These are phyloP conservation scores for Agrilus biguttatus DNA, from an alignment of 2,888 invertebrate genomes.

Conservation along the genomic window DNA sequence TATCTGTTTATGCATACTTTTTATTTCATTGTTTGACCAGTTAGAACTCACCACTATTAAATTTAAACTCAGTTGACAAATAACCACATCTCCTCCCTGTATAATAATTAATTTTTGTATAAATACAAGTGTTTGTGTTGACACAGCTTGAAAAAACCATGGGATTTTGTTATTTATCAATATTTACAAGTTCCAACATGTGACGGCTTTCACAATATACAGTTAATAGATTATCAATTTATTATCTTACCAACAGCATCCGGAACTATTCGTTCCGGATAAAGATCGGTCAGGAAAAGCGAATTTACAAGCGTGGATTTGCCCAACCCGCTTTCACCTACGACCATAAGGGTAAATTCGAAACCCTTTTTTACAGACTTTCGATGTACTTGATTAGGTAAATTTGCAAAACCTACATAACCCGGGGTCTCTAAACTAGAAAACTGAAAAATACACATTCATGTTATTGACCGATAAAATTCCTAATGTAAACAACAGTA, in stretches of 20 bases:
- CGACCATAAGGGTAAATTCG: conserved; percentile 95
- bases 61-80: too few species aligned
- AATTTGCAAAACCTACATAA: conserved; percentile 87
- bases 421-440: conserved; percentile 73
- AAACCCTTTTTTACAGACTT: conserved; percentile 97
- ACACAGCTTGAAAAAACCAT: too few species aligned
- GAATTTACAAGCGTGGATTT: conserved; percentile 94
- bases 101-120: too few species aligned
- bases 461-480: conserved; percentile 1
- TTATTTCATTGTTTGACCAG: too few species aligned
- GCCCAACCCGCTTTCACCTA: conserved; percentile 68
- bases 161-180: too few species aligned
- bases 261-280: conserved; percentile 81
- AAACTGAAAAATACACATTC: conserved; percentile 42
- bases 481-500: not conserved
- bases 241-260: conserved; percentile 62
- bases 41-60: too few species aligned
- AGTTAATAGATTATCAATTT: not conserved
- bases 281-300: conserved; percentile 85
- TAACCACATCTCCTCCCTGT: too few species aligned
- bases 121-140: too few species aligned
- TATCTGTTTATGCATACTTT: too few species aligned
- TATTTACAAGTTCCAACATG: too few species aligned
- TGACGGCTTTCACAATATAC: too few species aligned
- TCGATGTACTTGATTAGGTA: conserved; percentile 92